phyloP scores from a whole-genome alignment of 2,113 vertebrate genomes.

The Chaetops frenatus region DNA sequence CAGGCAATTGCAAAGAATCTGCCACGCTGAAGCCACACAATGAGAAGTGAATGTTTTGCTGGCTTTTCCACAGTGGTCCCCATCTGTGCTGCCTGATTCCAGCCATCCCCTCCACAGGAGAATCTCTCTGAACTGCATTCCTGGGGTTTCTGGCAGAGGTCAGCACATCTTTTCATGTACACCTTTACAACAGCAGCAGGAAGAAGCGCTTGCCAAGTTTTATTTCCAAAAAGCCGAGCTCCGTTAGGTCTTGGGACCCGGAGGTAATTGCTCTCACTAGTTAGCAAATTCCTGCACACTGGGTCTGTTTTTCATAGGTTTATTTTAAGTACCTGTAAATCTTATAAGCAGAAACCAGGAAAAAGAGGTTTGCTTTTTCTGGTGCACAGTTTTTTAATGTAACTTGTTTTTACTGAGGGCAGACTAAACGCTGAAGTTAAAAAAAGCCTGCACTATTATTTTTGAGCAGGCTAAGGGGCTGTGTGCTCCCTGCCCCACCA shows the following conservation, averaged over 20 bases:
- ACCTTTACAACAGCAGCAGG: conserved; percentile 61
- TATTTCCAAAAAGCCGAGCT: conserved; percentile 62
- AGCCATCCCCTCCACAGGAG: conserved; percentile 12
- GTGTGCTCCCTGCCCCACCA: conserved; percentile 11
- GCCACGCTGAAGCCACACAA: conserved; percentile 51
- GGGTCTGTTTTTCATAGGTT: conserved; percentile 68
- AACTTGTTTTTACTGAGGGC: conserved; percentile 59
- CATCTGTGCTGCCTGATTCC: conserved; percentile 40
- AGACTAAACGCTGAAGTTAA: conserved; percentile 47
- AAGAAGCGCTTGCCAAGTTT: conserved; percentile 58
- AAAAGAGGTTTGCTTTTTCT: conserved; percentile 62
- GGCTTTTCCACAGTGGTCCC: conserved; percentile 26
- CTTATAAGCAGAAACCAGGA: conserved; percentile 68
- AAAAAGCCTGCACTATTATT: conserved; percentile 33
- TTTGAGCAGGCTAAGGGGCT: conserved; percentile 18
- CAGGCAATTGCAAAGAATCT: conserved; percentile 54
- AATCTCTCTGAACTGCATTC: conserved; percentile 58
- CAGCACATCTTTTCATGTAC: conserved; percentile 62
- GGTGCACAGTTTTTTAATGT: conserved; percentile 1
- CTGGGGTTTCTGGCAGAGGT: conserved; percentile 64
- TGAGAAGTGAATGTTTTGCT: background rate
- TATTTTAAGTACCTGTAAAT: conserved; percentile 76
- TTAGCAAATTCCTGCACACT: conserved; percentile 65
- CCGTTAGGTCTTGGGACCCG: conserved; percentile 49
- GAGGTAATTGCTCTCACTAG: conserved; percentile 65